Base-by-base conservation (phyloP, 2,888 invertebrate genomes). In the Eupithecia abbreviata region DNA sequence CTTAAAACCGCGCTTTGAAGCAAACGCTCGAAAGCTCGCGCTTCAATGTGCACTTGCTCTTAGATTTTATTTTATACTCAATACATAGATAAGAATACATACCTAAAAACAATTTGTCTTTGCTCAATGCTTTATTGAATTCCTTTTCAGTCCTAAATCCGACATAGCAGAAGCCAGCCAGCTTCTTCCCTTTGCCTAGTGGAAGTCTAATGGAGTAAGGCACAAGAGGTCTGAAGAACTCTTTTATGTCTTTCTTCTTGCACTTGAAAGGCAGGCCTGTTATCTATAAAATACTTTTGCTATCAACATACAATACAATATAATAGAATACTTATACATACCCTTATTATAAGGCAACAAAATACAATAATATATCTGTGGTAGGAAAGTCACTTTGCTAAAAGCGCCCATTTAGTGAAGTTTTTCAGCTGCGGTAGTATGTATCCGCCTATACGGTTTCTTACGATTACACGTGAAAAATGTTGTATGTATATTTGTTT, bases 141-240 rank as follows among this genome's bases (percentile, higher is more conserved):
- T 97, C 97, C 80, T 96, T 97, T 86, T 98, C 98, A 4, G 96
- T 97, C 89, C 97, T 96, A 86, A 99, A 99, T 3, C 98, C 98
- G n/a, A 98, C 97, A 93, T 97, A 99, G 65, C 98, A 98, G 85
- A 98, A 97, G 7, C 98, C 98, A 87, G 97, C 96, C 2, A 97
- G 95, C 83, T 97, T 96, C 77, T 91, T 96, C 30, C 88, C 92
- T 84, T 94, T 94, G 2, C 92, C 95, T n/a, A 95, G 89, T 0
- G 98, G 98, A 67, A 98, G 91, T 79, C 98, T 95, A 75, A 99
- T 97, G 4, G 98, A 97, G 86, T 96, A 97, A 2, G 97, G 96
- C 81, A 97, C 97, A 7, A 98, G 86, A 0, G 98, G 98, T 84
- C 97, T 96, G 83, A 99, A 98, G 87, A 99, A 98, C 81, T 97